A percentile compares a stretch with the other conserved stretches of the same genome.
These are phyloP conservation scores for Hylaeus volcanicus DNA, from an alignment of 1,140 invertebrate species.

Conservation along the genomic window DNA sequence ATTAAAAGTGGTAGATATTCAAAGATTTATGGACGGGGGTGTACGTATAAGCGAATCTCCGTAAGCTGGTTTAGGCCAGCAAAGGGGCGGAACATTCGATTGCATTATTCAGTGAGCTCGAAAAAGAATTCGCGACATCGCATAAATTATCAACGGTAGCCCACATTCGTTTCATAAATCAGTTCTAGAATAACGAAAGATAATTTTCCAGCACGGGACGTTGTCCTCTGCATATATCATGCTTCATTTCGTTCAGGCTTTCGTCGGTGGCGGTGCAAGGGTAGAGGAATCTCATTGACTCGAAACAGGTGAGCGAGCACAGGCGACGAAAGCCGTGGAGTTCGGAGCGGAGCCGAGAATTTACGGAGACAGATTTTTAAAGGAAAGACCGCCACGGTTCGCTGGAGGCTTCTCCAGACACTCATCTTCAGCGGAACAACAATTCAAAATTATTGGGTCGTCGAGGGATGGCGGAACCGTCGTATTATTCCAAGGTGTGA, in stretches of 20 bases:
- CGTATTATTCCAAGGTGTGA: conserved; percentile 21
- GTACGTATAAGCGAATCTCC: too few species aligned
- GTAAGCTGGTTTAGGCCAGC: too few species aligned
- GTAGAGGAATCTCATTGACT: conserved; percentile 26
- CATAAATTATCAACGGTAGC: too few species aligned
- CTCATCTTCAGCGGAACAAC: conserved; percentile 13
- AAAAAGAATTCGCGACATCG: too few species aligned
- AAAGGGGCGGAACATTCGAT: too few species aligned
- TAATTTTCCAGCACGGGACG: neutral
- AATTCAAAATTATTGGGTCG: conserved; percentile 30
- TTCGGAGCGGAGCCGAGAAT: neutral
- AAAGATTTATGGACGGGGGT: too few species aligned
- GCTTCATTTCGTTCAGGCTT: neutral
- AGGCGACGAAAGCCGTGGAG: neutral
- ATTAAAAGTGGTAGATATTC: too few species aligned
- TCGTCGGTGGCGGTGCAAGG: neutral
- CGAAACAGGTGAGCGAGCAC: conserved; percentile 12
- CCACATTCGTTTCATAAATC: too few species aligned
- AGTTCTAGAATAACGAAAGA: too few species aligned
- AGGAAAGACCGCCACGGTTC: neutral
- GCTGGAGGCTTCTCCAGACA: neutral
- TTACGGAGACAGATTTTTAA: conserved; percentile 4
- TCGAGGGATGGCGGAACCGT: conserved; percentile 9
- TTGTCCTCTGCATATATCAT: neutral
- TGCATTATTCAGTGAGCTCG: too few species aligned